Evolutionary conservation across 1,140 invertebrate species (phyloP), one percentile per base, ranked within the genome.

Genomic region (Eurosta solidaginis): DNA sequence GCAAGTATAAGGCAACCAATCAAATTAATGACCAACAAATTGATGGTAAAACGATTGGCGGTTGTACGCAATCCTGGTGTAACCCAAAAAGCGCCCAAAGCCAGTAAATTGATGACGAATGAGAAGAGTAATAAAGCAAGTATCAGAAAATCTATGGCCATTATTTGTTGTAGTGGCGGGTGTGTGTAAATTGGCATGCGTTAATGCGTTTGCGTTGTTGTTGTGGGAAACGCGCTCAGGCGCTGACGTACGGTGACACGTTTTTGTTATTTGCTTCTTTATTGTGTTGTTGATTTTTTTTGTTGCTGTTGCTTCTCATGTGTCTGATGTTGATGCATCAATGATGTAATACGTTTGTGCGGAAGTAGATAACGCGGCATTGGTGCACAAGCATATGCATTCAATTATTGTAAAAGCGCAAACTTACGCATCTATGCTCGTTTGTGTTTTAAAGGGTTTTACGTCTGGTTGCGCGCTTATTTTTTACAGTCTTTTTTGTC

Each of bases 121-220:
- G 86, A 88, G 80, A 88, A 79, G 78, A 87, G 80, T 80, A 87
- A 82, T 82, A 88, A 81, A 79, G 82, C 83, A 79, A 87, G 80
- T 79, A 88, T 87, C 45, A 88, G 82, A 73, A 87, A 86, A 82
- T 88, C 86, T 84, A 87, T 87, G 80, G 86, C 86, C 86, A 88
- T 88, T 82, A 78, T 81, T 82, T 80, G 79, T 74, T 78, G 17
- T 6, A 47, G 77, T 9, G 25, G 27, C 68, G 77, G 59, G 36
- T 78, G 33, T 40, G 14, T n/a, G 42, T n/a, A 2, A 25, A 7
- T 47, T 36, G n/a, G 36, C 29, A 49, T 73, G n/a, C 17, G 40
- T 12, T 78, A 44, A 3, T 25, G 1, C 29, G 22, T 76, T 76
- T 4, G 20, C 25, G 49, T 4, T 52, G 49, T 20, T 52, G 22